Base-by-base conservation (phyloP, 64 coral and sea anemone species). In the Anthopleura sola region DNA sequence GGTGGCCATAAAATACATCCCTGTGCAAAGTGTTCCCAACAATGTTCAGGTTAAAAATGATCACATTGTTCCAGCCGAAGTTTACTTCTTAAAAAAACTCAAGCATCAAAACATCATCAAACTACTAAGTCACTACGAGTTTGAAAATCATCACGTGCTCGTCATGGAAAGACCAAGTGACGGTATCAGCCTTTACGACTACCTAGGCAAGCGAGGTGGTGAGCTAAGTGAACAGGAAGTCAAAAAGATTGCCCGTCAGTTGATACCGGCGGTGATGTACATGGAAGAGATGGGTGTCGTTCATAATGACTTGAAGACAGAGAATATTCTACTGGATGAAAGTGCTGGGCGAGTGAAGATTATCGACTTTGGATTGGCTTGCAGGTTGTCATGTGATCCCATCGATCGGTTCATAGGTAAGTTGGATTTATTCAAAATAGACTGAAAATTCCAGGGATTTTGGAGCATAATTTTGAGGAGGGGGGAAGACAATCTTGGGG, bases 51-150 rank as follows among this genome's bases (percentile, higher is more conserved):
- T 71, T 33, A 28, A 28, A 2, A 10, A 11, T 34, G 66, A 34
- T 34, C 10, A 28, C 29, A 71, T 38, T 21, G 24, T 79, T 79
- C 76, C 76, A 6, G 76, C 76, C 39, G 76, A 79, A 18, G 39
- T 37, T 79, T n/a, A 47, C 24, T 23, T 47, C 76, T 48, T 87
- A 32, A 80, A 76, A 46, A 87, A 87, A 79, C 29, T 79, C 57
- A 11, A 79, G 0, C 86, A 87, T 19, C 86, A 49, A 11, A 87
- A 87, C 36, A 80, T 87, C 49, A 87, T 87, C 68, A 76, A 76
- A 38, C 71, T 87, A 8, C 3, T 79, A 38, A 47, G 24, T 37
- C 44, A 44, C 34, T 79, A 79, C 76, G 39, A 18, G 9, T 47
- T 79, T 48, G 37, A 79, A 24, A 37, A n/a, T 38, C 20, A 48